Percentiles rank a stretch among this genome's conserved stretches.
Evolutionary conservation across 2,113 vertebrate species (phyloP).

Genomic region (Origma solitaria): DNA sequence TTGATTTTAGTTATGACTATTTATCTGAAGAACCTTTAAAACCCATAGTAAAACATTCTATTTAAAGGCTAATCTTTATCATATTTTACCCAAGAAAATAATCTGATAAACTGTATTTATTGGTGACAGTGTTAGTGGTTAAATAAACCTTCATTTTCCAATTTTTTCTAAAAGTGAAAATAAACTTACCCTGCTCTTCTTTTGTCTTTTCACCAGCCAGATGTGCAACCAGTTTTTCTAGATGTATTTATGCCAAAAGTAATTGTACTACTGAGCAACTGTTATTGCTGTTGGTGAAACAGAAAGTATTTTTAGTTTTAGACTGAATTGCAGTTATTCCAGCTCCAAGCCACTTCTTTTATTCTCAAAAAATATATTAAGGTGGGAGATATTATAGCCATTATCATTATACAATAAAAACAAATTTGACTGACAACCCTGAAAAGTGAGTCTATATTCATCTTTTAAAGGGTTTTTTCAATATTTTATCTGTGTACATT

Average conservation of each 20-base stretch:
- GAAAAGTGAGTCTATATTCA: background rate
- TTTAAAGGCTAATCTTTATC: background rate
- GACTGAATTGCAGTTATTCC: background rate
- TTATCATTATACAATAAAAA: background rate
- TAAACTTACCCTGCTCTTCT: background rate
- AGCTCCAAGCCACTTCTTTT: background rate
- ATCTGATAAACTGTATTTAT: background rate
- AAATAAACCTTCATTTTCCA: background rate
- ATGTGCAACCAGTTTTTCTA: background rate
- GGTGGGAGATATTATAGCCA: accelerated
- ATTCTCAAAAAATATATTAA: background rate
- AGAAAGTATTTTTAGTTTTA: background rate
- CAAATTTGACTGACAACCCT: background rate
- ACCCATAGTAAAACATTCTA: background rate
- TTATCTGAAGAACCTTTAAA: background rate
- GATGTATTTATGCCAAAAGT: background rate
- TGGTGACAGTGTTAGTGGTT: background rate
- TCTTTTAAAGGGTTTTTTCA: background rate
- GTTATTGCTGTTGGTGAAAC: background rate
- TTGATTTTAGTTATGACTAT: background rate
- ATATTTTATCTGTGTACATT: background rate
- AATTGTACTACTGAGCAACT: background rate
- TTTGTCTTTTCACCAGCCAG: background rate
- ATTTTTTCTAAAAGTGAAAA: background rate
- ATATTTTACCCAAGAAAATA: background rate